Base-by-base conservation (phyloP, 2,888 invertebrate genomes). In the Clepsis dumicolana region DNA sequence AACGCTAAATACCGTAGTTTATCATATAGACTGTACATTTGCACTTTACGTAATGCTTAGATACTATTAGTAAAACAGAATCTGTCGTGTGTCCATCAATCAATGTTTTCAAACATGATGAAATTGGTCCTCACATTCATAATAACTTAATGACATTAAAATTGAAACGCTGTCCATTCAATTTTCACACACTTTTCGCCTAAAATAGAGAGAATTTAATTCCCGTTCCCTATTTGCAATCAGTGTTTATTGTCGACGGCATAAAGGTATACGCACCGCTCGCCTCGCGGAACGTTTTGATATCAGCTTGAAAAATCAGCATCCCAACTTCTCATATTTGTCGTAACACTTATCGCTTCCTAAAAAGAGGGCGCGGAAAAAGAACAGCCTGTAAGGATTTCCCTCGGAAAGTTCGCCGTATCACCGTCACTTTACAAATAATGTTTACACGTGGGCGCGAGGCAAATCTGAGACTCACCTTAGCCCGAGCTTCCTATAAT, bases 341-440 rank as follows among this genome's bases (percentile, higher is more conserved):
- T 74, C 70, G 71, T 72, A 71, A 74, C 72, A 74, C 74, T 76
- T 74, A 76, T 74, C 75, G 72, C 68, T 71, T 73, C 71, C 73
- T 69, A 67, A 71, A 72, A 70, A 72, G 72, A 74, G 70, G 73
- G 71, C 68, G 57, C 65, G 61, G 57, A 65, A 65, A 65, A 70
- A 70, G 70, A 61, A 70, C 60, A 70, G 78, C 77, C 74, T 82
- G 85, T 84, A 81, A 81, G 80, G 75, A 81, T 84, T 84, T 84
- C 84, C 80, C 77, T 79, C 73, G 74, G 76, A 80, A 87, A 84
- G 82, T 85, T 84, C 80, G 81, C 78, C 82, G 77, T 86, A 87
- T 89, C 90, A 88, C 85, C 82, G 85, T 86, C 88, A 88, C 89
- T 90, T 87, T 85, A 80, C 85, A 88, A 89, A 90, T 90, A 89